Base-by-base conservation (phyloP, 1,140 invertebrate species). In the Battus philenor region DNA sequence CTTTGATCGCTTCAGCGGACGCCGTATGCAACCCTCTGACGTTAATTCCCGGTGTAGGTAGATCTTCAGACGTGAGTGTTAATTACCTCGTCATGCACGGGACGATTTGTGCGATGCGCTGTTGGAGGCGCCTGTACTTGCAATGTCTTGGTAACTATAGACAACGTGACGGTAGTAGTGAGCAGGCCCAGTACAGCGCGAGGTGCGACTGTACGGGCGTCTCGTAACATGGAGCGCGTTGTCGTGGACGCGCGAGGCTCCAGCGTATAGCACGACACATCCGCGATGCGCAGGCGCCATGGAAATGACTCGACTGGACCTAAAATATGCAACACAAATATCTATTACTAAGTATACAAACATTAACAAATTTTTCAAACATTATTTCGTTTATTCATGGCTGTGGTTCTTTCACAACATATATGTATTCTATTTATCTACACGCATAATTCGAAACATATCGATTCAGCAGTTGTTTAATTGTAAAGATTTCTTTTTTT, bases 211-310 rank as follows among this genome's bases (percentile, higher is more conserved):
- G 26, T 18, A 7, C 36, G 6, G 2, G 44, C 13, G 4, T 38
- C n/a, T 3, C 63, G 68, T 16, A 71, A 47, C 20, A 57, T 59
- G 0, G 66, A 66, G 24, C 39, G 50, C 2, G 18, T 26, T 3
- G 59, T 50, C 3, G 30, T 17, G 4, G 10, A 13, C 4, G 8
- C 15, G 7, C 30, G 38, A 1, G 54, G 32, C 36, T 74, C 74
- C 5, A 80, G 39, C 2, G 67, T 73, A 39, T 78, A 79, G 44
- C 77, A 81, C 2, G 75, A 74, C n/a, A 78, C 43, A 33, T 74
- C 73, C 0, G 63, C 56, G 5, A 80, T 20, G 0, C 57, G 44
- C 11, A 73, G 39, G 39, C 68, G 73, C 79, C 77, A 81, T 0
- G 79, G 79, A 27, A 83, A 81, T 4, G 69, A 71, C 0, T 79